These are phyloP conservation scores for Lepidiolamprologus cunningtoni DNA, from an alignment of 2,113 vertebrate species.

Conservation along the genomic window DNA sequence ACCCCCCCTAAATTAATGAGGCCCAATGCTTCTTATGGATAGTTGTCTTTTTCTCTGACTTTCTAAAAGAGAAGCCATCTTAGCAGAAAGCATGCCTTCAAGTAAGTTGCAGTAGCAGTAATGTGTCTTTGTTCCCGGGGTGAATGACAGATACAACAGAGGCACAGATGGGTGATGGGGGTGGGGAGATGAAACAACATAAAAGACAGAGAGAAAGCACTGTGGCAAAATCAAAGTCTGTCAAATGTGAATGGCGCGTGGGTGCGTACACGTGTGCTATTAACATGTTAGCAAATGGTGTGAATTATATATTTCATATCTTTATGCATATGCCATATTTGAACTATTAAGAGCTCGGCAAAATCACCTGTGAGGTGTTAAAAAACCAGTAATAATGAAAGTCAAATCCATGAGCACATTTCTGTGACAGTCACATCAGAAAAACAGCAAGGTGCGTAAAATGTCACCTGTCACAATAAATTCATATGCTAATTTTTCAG, in stretches of 20 bases:
- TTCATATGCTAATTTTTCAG: neutral
- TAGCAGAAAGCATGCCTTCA: constrained; percentile 8
- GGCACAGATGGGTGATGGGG: neutral
- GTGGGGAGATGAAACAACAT: constrained; percentile 22
- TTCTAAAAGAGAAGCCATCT: neutral
- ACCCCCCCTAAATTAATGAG: neutral
- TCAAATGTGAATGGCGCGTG: neutral
- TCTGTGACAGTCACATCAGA: neutral
- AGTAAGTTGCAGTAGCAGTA: constrained; percentile 15
- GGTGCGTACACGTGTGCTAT: neutral
- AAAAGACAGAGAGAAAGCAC: constrained; percentile 1
- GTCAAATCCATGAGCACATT: neutral
- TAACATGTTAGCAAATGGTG: neutral
- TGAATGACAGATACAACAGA: constrained; percentile 32
- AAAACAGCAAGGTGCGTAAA: neutral
- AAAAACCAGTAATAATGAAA: neutral
- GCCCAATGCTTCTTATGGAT: neutral
- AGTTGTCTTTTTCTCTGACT: neutral
- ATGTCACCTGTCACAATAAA: neutral
- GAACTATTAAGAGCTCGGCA: neutral
- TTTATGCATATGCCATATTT: neutral
- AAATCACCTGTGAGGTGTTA: neutral
- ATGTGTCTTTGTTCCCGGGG: constrained; percentile 33
- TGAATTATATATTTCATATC: neutral
- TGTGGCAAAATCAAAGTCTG: constrained; percentile 39